Percentiles rank a stretch among this genome's conserved stretches.
Evolutionary conservation across 2,797 vertebrate species (phyloP).

Genomic region (Cyclopterus lumpus): DNA sequence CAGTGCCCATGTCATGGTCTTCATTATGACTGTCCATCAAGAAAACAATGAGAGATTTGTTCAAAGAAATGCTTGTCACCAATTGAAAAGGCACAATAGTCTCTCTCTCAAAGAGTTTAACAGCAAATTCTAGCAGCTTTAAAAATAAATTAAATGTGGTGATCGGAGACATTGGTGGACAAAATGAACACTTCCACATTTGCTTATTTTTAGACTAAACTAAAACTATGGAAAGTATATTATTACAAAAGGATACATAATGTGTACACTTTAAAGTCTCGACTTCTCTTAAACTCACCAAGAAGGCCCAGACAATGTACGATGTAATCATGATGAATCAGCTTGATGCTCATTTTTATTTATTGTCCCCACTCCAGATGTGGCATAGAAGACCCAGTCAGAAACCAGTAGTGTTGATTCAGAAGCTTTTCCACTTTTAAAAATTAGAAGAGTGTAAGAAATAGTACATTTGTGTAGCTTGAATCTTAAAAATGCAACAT

Average conservation of each 20-base stretch:
- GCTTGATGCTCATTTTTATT: conserved; percentile 4
- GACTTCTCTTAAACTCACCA: conserved; percentile 1
- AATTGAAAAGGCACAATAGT: conserved; percentile 5
- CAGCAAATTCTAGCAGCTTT: neutral
- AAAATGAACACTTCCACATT: neutral
- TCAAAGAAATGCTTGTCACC: conserved; percentile 17
- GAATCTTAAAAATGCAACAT: neutral
- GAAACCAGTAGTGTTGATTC: neutral
- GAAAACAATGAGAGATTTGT: conserved; percentile 14
- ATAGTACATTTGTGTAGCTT: neutral
- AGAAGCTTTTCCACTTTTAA: neutral
- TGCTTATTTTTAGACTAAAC: neutral
- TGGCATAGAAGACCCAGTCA: neutral
- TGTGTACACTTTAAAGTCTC: neutral
- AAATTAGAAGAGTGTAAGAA: neutral
- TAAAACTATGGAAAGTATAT: neutral
- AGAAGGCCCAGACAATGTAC: conserved; percentile 3
- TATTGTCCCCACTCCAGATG: neutral
- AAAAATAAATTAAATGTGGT: neutral
- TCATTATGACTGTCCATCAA: conserved; percentile 35
- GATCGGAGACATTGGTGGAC: neutral
- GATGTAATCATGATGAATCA: conserved; percentile 35
- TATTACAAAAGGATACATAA: conserved; percentile 5
- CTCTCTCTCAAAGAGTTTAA: neutral
- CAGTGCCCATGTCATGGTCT: conserved; percentile 27